These are phyloP conservation scores for Brachirus orientalis DNA, from an alignment of 2,113 vertebrate genomes.

Conservation along the genomic window DNA sequence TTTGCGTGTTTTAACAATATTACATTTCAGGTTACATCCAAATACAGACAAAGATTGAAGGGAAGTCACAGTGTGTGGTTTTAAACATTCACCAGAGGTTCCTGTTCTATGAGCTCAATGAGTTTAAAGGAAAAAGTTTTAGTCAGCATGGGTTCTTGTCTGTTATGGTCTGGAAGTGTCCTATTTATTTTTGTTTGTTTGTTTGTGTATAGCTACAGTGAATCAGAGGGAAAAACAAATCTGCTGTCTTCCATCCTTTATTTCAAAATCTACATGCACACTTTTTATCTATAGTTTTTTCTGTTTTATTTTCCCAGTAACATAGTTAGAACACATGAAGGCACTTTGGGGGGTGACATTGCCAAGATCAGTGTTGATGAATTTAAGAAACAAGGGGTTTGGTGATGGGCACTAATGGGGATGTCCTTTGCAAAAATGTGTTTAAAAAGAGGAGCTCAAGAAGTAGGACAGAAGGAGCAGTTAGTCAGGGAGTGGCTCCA, in stretches of 20 bases:
- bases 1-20: slow-evolving; percentile 36
- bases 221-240: slow-evolving; percentile 21
- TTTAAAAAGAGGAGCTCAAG: too few relatives aligned
- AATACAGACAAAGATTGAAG: slow-evolving; percentile 45
- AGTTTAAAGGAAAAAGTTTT: slow-evolving; percentile 37
- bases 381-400: background rate
- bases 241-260: slow-evolving; percentile 17
- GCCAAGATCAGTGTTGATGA: background rate
- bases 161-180: slow-evolving; percentile 34
- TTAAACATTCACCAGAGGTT: slow-evolving; percentile 47
- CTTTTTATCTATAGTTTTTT: background rate
- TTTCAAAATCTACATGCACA: slow-evolving; percentile 14
- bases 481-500: too few relatives aligned
- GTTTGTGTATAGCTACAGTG: slow-evolving; percentile 1
- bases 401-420: too few relatives aligned
- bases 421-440: too few relatives aligned
- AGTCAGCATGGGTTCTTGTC: slow-evolving; percentile 9
- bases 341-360: slow-evolving; percentile 11
- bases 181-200: too few relatives aligned
- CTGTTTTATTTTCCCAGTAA: background rate
- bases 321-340: slow-evolving; percentile 7
- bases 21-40: slow-evolving; percentile 39
- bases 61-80: slow-evolving; percentile 35
- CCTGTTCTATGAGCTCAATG: slow-evolving; percentile 35
- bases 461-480: too few relatives aligned